Percentiles rank a stretch among this genome's conserved stretches.
Evolutionary conservation across 2,797 vertebrate species (phyloP).

Genomic region (Intellagama lesueurii): DNA sequence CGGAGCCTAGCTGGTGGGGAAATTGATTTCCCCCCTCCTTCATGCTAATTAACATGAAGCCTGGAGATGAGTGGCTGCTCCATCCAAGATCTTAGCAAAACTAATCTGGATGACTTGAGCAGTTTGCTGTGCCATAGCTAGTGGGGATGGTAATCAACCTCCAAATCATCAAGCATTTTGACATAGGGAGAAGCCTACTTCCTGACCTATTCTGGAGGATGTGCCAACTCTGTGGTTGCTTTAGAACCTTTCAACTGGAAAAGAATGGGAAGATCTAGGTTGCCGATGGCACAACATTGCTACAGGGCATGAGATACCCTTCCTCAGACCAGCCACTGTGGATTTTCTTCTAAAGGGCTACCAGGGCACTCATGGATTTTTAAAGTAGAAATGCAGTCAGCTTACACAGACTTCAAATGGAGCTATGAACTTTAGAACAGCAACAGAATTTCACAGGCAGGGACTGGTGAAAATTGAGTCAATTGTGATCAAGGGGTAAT

Average conservation of each 20-base stretch:
- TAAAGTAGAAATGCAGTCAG: background rate
- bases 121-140: background rate
- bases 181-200: background rate
- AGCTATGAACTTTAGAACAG: background rate
- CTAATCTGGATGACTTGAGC: slow-evolving; percentile 7
- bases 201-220: background rate
- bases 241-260: background rate
- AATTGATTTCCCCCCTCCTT: background rate
- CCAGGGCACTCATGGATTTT: background rate
- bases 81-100: slow-evolving; percentile 24
- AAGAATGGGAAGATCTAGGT: background rate
- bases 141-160: background rate
- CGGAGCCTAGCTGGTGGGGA: background rate
- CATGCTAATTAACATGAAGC: slow-evolving; percentile 9
- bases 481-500: background rate
- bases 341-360: background rate
- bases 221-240: background rate
- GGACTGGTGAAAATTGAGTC: background rate
- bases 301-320: background rate
- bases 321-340: background rate
- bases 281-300: background rate
- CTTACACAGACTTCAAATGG: background rate
- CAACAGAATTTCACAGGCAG: background rate
- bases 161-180: background rate
- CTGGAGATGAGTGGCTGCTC: background rate